Conservation (phyloP, 2,113 vertebrate species). For the Coracopsis vasa region DNA sequence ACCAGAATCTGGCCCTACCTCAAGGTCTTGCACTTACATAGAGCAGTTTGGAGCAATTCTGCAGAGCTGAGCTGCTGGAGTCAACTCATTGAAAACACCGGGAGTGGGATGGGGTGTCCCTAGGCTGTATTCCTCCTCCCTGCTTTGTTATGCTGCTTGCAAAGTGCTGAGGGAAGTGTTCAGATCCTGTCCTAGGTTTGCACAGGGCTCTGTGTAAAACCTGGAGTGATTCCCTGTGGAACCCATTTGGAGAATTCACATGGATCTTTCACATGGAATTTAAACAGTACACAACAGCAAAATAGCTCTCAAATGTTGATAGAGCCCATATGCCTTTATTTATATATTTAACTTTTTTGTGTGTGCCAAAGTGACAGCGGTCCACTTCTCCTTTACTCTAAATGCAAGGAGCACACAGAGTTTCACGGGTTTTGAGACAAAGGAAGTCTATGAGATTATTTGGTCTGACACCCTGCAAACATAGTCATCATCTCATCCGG, state of each 20-base stretch:
- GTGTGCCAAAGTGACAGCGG: not conserved
- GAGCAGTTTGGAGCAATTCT: not conserved
- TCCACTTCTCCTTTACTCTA: not conserved
- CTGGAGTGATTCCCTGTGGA: not conserved
- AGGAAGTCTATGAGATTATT: slow-evolving; percentile 12
- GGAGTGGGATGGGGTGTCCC: not conserved
- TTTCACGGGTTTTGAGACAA: not conserved
- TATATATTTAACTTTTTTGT: not conserved
- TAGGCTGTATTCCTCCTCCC: not conserved
- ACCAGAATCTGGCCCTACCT: not conserved
- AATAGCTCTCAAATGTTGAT: not conserved
- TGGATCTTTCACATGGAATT: not conserved
- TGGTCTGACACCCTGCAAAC: not conserved
- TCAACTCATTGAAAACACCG: not conserved
- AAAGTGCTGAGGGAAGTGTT: not conserved
- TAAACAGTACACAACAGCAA: not conserved
- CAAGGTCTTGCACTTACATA: not conserved
- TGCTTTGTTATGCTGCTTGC: not conserved
- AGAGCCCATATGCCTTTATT: not conserved
- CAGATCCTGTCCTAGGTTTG: not conserved
- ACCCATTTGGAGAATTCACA: not conserved
- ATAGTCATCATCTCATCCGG: not conserved
- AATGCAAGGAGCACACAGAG: not conserved
- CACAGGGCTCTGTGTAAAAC: not conserved
- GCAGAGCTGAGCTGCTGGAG: not conserved